phyloP scores from a whole-genome alignment of 2,113 vertebrate genomes.

The Pontoporia blainvillei region DNA sequence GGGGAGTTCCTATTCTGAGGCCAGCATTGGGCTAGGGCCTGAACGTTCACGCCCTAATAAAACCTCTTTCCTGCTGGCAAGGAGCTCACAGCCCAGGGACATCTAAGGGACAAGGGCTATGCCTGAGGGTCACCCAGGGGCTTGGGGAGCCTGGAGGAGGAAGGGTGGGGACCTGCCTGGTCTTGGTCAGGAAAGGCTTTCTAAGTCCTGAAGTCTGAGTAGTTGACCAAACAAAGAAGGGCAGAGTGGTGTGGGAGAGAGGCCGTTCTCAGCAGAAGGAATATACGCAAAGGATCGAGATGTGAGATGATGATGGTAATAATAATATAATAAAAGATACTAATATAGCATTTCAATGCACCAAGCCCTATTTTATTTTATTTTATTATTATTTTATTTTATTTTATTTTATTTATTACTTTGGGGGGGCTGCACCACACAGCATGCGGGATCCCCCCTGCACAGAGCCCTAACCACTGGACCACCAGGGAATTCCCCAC shows the following conservation, averaged over 20 bases:
- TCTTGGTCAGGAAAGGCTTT: background rate
- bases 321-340: background rate
- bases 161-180: background rate
- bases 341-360: background rate
- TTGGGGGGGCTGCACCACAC: too few species aligned
- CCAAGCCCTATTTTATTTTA: background rate
- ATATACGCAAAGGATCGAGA: rapidly evolving
- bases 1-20: background rate
- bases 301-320: background rate
- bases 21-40: background rate
- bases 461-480: too few species aligned
- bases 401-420: background rate
- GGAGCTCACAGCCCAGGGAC: background rate
- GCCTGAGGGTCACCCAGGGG: background rate
- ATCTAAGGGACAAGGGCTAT: background rate
- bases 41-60: background rate
- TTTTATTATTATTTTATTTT: too few species aligned
- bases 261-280: background rate
- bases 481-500: too few species aligned
- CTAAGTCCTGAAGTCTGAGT: background rate
- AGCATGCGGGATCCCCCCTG: too few species aligned
- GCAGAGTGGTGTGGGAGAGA: background rate
- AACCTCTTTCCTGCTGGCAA: background rate
- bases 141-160: background rate
- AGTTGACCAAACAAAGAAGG: background rate